Base-by-base conservation (phyloP, 2,797 vertebrate species). In the Triplophysa bombifrons region DNA sequence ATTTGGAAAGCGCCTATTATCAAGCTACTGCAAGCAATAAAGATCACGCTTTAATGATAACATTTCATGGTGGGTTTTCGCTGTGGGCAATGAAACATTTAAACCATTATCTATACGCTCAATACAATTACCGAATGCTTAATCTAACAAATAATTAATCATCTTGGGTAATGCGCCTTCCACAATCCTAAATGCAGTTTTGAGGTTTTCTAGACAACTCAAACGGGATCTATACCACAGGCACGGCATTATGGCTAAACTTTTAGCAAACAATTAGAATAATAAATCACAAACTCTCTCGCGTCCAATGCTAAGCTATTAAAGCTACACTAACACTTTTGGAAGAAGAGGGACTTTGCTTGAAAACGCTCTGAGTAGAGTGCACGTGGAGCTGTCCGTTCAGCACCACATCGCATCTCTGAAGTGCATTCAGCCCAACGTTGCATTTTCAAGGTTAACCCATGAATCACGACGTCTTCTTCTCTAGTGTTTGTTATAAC, bases 11-110 rank as follows among this genome's bases (percentile, higher is more conserved):
- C n/a, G n/a, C 72, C 71, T 60, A 14, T 73, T 77, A 84, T 87
- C 86, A 84, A 79, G 75, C 61, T 64, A 77, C 78, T 72, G 72
- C 72, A 70, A 81, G 75, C 70, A 71, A 79, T 73, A 74, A 76
- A 84, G 85, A 86, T 85, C 80, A 82, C 77, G 67, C 74, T 85
- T 84, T 85, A 85, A 84, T 85, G 80, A 85, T 86, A 76, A 73
- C 72, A 81, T 82, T 85, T 83, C 76, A 83, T 55, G 38, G 74
- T 75, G 80, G 81, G 78, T 79, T 81, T 85, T 84, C 80, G 83
- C 85, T 84, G 78, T 76, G 46, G 86, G 86, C 85, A 72, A 71
- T 80, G 80, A 84, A 78, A 83, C 82, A 83, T 85, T 85, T 84
- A 80, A 81, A 79, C 74, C 74, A 84, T 87, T 87, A 86, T 86